Percentiles rank a stretch among this genome's conserved stretches.
Conservation (phyloP, 2,888 invertebrate species). For the Phyllotreta cruciferae region DNA sequence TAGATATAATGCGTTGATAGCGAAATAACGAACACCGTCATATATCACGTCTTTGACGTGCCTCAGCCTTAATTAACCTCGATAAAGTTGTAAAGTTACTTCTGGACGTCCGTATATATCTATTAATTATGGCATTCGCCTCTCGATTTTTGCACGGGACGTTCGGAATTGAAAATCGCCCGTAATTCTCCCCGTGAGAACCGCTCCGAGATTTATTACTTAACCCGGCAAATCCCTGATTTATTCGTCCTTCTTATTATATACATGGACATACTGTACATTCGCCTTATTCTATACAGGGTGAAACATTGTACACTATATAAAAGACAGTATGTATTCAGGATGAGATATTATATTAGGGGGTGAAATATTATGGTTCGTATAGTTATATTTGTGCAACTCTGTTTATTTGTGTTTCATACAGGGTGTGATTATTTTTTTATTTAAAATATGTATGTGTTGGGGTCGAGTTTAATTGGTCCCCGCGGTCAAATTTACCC, state of each 20-base stretch:
- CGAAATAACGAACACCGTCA: slow-evolving; percentile 38
- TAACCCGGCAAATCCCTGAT: slow-evolving; percentile 37
- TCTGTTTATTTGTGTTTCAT: too few species aligned
- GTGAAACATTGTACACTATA: too few species aligned
- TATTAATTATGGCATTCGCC: slow-evolving; percentile 40
- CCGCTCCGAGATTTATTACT: slow-evolving; percentile 36
- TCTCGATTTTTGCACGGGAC: slow-evolving; percentile 36
- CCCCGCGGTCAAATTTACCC: too few species aligned
- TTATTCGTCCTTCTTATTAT: slow-evolving; percentile 25
- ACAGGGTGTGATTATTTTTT: too few species aligned
- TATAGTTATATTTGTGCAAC: too few species aligned
- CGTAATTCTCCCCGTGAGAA: slow-evolving; percentile 37
- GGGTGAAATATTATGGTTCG: too few species aligned
- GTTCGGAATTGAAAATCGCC: slow-evolving; percentile 39
- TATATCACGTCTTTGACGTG: slow-evolving; percentile 44
- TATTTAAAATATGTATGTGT: too few species aligned
- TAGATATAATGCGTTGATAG: slow-evolving; percentile 37
- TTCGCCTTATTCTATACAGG: not conserved
- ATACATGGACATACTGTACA: slow-evolving; percentile 6
- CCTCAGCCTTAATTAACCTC: slow-evolving; percentile 42
- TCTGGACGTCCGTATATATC: slow-evolving; percentile 38
- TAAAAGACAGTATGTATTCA: too few species aligned
- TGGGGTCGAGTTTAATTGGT: too few species aligned
- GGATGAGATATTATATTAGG: too few species aligned
- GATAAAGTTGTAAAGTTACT: slow-evolving; percentile 43